A percentile compares a stretch with the other conserved stretches of the same genome.
phyloP scores from a whole-genome alignment of 1,140 invertebrate species.

The Scaptomyza graminum region DNA sequence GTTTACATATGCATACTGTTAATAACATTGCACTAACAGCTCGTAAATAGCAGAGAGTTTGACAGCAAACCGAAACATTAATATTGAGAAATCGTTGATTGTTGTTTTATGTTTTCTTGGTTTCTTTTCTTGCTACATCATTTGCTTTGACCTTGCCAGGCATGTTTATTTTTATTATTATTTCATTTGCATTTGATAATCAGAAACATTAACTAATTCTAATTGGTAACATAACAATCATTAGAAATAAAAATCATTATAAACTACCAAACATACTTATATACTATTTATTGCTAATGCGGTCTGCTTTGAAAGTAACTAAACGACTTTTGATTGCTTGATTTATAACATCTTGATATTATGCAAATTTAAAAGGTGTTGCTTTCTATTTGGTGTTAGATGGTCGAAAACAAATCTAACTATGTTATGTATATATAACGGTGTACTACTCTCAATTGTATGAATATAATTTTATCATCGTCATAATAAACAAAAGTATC shows the following conservation, averaged over 20 bases:
- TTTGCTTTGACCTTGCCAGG: constrained; percentile 47
- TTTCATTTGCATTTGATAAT: constrained; percentile 49
- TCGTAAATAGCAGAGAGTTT: constrained; percentile 46
- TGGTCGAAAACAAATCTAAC: constrained; percentile 22
- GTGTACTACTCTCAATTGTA: constrained; percentile 25
- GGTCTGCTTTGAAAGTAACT: constrained; percentile 21
- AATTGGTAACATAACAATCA: constrained; percentile 36
- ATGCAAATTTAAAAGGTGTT: constrained; percentile 24
- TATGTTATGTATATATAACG: constrained; percentile 15
- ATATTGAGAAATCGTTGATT: constrained; percentile 26
- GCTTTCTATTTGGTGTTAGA: background rate
- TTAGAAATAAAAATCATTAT: constrained; percentile 18
- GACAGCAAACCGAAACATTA: constrained; percentile 17
- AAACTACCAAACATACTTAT: background rate
- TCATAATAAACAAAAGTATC: constrained; percentile 45
- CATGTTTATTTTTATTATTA: constrained; percentile 48
- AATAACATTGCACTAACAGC: constrained; percentile 69
- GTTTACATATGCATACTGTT: constrained; percentile 41
- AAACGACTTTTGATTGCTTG: constrained; percentile 33
- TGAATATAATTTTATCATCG: constrained; percentile 51
- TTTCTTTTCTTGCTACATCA: constrained; percentile 23
- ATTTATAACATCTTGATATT: constrained; percentile 30
- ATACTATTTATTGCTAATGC: constrained; percentile 15
- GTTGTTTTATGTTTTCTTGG: background rate
- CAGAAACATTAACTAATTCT: constrained; percentile 15